phyloP scores from a whole-genome alignment of 2,888 invertebrate species.

The Caenorhabditis wallacei region DNA sequence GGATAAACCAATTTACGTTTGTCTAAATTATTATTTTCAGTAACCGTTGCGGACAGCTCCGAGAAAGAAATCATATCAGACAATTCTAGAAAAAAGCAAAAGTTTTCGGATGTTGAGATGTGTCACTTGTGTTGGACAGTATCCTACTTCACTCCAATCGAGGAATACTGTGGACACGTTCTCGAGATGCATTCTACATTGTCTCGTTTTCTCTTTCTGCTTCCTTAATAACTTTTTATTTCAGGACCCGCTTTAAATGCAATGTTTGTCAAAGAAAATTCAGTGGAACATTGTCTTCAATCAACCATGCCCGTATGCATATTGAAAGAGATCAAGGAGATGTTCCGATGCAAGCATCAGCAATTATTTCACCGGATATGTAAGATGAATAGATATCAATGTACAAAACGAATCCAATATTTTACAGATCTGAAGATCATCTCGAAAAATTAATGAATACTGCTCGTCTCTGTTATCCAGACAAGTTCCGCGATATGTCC shows the following conservation, averaged over 20 bases:
- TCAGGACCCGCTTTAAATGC: slow-evolving; percentile 40
- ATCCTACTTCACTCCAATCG: slow-evolving; percentile 4
- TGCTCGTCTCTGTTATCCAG: slow-evolving; percentile 25
- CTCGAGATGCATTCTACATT: slow-evolving; percentile 8
- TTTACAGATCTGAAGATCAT: slow-evolving; percentile 33
- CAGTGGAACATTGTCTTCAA: background rate
- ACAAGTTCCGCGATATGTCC: slow-evolving; percentile 24
- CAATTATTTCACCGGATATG: background rate
- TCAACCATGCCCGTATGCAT: background rate
- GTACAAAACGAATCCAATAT: background rate
- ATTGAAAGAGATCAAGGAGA: background rate
- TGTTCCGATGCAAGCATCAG: background rate
- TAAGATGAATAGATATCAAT: background rate
- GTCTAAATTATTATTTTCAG: background rate
- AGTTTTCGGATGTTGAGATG: slow-evolving; percentile 24
- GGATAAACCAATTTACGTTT: background rate
- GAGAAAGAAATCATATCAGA: background rate
- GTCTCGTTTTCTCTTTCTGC: background rate
- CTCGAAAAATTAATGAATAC: slow-evolving; percentile 8
- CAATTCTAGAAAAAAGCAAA: slow-evolving; percentile 10
- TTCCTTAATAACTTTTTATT: background rate
- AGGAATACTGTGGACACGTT: slow-evolving; percentile 26
- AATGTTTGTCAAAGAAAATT: slow-evolving; percentile 10
- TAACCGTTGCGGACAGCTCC: background rate
- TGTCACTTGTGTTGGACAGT: slow-evolving; percentile 15